Percentiles rank a stretch among this genome's conserved stretches.
Evolutionary conservation across 2,888 invertebrate genomes (phyloP).

Genomic region (Leptopilina syphax): DNA sequence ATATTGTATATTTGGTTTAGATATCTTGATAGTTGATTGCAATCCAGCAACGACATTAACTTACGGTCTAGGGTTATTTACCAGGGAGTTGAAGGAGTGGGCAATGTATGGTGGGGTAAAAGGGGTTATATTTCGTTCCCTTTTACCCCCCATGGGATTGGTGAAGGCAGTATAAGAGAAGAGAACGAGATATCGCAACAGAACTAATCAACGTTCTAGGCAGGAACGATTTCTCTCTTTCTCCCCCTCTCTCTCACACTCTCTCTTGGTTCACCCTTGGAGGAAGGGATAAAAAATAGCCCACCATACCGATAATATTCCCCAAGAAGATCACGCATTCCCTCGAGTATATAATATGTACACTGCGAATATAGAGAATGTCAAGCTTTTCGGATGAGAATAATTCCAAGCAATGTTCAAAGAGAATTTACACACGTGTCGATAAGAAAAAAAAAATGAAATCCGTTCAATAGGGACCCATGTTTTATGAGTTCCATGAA

Average conservation of each 20-base stretch:
- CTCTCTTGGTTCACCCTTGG: too few species aligned
- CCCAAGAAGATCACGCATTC: slow-evolving; percentile 41
- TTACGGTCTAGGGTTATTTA: slow-evolving; percentile 62
- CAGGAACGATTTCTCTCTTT: slow-evolving; percentile 63
- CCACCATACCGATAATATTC: slow-evolving; percentile 63
- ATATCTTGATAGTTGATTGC: slow-evolving; percentile 35
- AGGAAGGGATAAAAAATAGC: slow-evolving; percentile 60
- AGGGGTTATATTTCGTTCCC: slow-evolving; percentile 53
- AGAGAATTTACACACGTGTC: slow-evolving; percentile 15
- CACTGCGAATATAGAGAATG: neutral
- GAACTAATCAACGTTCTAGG: slow-evolving; percentile 68
- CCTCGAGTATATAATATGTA: slow-evolving; percentile 13
- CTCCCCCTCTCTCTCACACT: slow-evolving; percentile 40
- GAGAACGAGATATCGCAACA: slow-evolving; percentile 64
- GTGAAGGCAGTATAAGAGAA: slow-evolving; percentile 42
- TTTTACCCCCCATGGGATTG: slow-evolving; percentile 57
- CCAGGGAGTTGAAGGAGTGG: slow-evolving; percentile 42
- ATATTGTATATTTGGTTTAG: slow-evolving; percentile 21
- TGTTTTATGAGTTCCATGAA: too few species aligned
- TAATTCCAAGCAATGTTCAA: slow-evolving; percentile 8
- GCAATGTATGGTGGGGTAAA: slow-evolving; percentile 41
- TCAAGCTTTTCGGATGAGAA: slow-evolving; percentile 6
- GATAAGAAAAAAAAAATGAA: neutral
- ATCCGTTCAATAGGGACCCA: too few species aligned
- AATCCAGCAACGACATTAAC: slow-evolving; percentile 51